Percentiles rank a stretch among this genome's conserved stretches.
These are phyloP conservation scores for Apantesis nais DNA, from an alignment of 2,888 invertebrate genomes.

Conservation along the genomic window DNA sequence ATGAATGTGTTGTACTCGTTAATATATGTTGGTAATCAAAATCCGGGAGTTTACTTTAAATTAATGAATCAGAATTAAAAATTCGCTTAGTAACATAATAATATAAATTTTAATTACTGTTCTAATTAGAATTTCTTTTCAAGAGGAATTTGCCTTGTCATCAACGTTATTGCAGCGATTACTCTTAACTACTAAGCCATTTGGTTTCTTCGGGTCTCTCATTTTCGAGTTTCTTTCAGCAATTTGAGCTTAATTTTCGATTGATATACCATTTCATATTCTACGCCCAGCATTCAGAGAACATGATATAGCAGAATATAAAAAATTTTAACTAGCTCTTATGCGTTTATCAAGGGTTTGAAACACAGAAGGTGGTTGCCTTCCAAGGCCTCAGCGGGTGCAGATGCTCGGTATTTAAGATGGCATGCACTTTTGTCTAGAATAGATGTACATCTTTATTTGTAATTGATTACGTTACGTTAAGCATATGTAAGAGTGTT, in stretches of 20 bases:
- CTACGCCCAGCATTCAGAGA: neutral
- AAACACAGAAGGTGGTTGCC: too few species aligned
- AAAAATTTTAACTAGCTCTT: neutral
- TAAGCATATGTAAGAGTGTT: neutral
- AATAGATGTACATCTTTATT: neutral
- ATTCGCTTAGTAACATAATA: neutral
- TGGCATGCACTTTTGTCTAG: too few species aligned
- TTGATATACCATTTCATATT: too few species aligned
- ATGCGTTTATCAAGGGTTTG: neutral
- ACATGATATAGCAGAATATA: neutral
- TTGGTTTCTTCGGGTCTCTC: too few species aligned
- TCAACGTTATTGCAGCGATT: neutral
- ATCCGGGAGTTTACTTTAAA: neutral
- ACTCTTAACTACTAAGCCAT: too few species aligned
- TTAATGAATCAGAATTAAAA: neutral
- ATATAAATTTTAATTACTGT: neutral
- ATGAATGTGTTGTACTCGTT: conserved; percentile 4
- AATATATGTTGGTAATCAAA: neutral
- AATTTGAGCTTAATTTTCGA: neutral
- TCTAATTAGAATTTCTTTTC: neutral
- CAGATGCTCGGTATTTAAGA: too few species aligned
- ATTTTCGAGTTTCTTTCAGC: too few species aligned
- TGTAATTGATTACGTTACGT: too few species aligned
- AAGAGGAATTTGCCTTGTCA: neutral
- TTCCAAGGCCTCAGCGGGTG: too few species aligned